These are phyloP conservation scores for Corbicula japonica DNA, from an alignment of 2,888 invertebrate species.

Conservation along the genomic window DNA sequence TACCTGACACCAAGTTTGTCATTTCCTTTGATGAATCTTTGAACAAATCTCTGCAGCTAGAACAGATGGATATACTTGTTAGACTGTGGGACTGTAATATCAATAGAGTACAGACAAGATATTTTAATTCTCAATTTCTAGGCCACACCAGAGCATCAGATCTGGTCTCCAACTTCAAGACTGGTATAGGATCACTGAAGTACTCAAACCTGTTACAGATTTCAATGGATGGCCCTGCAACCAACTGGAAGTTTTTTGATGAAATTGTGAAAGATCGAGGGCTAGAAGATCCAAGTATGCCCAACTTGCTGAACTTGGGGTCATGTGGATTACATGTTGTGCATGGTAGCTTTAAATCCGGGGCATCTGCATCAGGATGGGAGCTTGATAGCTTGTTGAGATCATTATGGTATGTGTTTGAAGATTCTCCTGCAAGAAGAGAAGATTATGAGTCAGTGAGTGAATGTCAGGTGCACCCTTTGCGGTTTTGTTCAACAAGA, in stretches of 20 bases:
- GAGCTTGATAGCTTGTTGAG: conserved; percentile 68
- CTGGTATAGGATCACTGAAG: conserved; percentile 13
- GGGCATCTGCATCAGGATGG: conserved; percentile 46
- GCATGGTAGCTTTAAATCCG: conserved; percentile 62
- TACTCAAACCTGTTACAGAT: conserved; percentile 39
- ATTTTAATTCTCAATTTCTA: conserved; percentile 54
- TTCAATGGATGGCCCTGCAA: conserved; percentile 51
- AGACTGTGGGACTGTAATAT: conserved; percentile 36
- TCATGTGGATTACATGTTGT: conserved; percentile 66
- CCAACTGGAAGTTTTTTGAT: conserved; percentile 53
- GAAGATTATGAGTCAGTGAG: conserved; percentile 64
- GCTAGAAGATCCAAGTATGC: conserved; percentile 27
- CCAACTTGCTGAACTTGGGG: conserved; percentile 52
- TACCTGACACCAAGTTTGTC: conserved; percentile 28
- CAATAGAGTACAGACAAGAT: conserved; percentile 33
- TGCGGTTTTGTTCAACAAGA: conserved; percentile 66
- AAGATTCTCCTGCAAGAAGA: conserved; percentile 76
- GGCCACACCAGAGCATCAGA: conserved; percentile 48
- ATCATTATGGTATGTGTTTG: conserved; percentile 74
- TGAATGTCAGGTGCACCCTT: conserved; percentile 66
- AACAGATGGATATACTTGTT: conserved; percentile 63
- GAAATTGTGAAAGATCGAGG: conserved; percentile 29
- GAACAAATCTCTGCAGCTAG: conserved; percentile 50
- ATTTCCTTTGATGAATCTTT: conserved; percentile 58
- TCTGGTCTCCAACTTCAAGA: conserved; percentile 31